These are phyloP conservation scores for Drosophila parvula DNA, from an alignment of 1,140 invertebrate species.

Conservation along the genomic window DNA sequence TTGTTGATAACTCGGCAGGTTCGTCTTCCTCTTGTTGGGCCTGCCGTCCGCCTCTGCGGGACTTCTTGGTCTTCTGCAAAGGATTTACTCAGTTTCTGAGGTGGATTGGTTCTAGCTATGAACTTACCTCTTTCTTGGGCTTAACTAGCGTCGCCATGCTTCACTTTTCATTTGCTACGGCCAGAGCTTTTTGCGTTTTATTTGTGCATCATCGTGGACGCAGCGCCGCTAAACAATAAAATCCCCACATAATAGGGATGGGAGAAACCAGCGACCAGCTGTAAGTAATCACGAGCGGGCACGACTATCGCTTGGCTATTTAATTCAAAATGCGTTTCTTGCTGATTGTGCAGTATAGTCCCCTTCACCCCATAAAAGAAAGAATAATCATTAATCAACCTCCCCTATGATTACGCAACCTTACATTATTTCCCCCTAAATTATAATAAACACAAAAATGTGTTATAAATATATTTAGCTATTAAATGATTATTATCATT, in stretches of 20 bases:
- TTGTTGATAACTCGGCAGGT: conserved; percentile 70
- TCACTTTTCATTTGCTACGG: neutral
- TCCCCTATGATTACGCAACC: no score
- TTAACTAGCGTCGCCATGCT: conserved; percentile 77
- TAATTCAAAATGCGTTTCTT: neutral
- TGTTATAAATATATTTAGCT: no score
- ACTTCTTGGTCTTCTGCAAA: conserved; percentile 65
- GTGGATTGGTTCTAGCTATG: neutral
- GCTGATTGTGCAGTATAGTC: no score
- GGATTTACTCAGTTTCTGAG: neutral
- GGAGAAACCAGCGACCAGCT: conserved; percentile 24
- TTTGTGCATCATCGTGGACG: conserved; percentile 21
- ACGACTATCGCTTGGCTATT: neutral
- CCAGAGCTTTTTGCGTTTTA: conserved; percentile 23
- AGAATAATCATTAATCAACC: no score
- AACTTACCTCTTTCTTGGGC: conserved; percentile 68
- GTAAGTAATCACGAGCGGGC: neutral
- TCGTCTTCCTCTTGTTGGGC: conserved; percentile 47
- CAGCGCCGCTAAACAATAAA: conserved; percentile 41
- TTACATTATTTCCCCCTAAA: no score
- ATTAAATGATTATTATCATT: no score
- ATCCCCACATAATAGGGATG: conserved; percentile 54
- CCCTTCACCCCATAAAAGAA: no score
- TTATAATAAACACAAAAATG: no score
- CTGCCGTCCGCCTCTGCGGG: conserved; percentile 20